Base-by-base conservation (phyloP, 2,113 vertebrate species). In the Plestiodon gilberti region DNA sequence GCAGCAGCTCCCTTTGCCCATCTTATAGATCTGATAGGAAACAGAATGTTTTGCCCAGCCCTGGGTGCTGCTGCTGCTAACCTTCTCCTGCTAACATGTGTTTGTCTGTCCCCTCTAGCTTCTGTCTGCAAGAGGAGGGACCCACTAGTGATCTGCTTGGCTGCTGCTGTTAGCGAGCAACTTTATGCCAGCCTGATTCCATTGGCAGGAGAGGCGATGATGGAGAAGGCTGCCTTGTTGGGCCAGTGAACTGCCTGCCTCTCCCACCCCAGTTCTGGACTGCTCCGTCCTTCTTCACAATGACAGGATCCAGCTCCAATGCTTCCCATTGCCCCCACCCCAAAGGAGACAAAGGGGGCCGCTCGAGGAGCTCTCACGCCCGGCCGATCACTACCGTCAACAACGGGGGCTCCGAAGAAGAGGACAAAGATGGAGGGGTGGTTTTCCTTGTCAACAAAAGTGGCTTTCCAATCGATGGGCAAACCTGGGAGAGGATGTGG, bases 401-500 rank as follows among this genome's bases (percentile, higher is more conserved):
- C 85, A 97, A 96, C 90, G 95, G 97, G 38, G 96, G 97, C 74
- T 98, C 97, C 0, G 98, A 97, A 77, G 98, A 99, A 82, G 98
- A 99, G 87, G 98, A 98, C 93, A 98, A 98, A 95, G 98, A 99
- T 78, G 98, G 98, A 57, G 98, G 98, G 48, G 96, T 97, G 70
- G 97, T 97, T 1, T 99, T 99, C 92, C 97, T 98, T 40, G 98
- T 99, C 40, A 99, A 99, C 95, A 97, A 98, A 92, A 96, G 97
- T 65, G 98, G 98, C 57, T 99, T 99, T 87, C 98, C 98, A 85
- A 98, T 99, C 61, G 98, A 99, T 89, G 93, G 96, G 78, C 93
- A 96, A 83, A 99, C 98, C 87, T 99, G 98, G 98, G 98, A 99
- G 86, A 94, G 98, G 80, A 99, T 99, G 98, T 99, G 98, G 98